phyloP scores from a whole-genome alignment of 2,113 vertebrate species.

The Vulpes ferrilata region DNA sequence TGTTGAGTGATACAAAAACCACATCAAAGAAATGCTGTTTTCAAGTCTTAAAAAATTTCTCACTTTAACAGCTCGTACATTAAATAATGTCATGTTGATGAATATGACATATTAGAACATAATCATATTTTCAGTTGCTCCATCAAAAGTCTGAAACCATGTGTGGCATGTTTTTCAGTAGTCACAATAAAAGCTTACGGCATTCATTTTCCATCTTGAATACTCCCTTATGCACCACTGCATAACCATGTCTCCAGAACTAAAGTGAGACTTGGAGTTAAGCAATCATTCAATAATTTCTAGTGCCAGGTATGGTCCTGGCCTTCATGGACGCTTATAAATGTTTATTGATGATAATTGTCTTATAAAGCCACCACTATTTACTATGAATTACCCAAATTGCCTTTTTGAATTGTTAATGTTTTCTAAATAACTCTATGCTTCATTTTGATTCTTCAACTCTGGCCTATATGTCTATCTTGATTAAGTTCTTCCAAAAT shows the following conservation, averaged over 20 bases:
- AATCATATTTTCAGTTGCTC: background rate
- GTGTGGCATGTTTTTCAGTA: background rate
- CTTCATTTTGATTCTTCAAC: conserved; percentile 45
- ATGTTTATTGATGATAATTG: conserved; percentile 38
- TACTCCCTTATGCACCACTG: background rate
- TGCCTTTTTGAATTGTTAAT: conserved; percentile 40
- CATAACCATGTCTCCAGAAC: background rate
- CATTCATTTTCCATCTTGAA: background rate
- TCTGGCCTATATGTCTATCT: background rate
- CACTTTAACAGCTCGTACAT: background rate
- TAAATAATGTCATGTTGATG: background rate
- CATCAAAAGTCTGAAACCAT: background rate
- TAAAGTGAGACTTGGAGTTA: background rate
- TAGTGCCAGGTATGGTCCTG: background rate
- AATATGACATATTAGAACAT: background rate
- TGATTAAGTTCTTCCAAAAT: conserved; percentile 43
- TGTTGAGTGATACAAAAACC: background rate
- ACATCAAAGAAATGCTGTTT: background rate
- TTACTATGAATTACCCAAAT: conserved; percentile 31
- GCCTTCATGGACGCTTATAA: background rate
- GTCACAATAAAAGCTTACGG: background rate
- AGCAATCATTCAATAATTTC: background rate
- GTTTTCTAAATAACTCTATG: conserved; percentile 24
- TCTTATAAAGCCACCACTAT: conserved; percentile 13
- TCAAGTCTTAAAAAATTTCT: background rate